phyloP scores from a whole-genome alignment of 2,113 vertebrate species.

The Eulacestoma nigropectus region DNA sequence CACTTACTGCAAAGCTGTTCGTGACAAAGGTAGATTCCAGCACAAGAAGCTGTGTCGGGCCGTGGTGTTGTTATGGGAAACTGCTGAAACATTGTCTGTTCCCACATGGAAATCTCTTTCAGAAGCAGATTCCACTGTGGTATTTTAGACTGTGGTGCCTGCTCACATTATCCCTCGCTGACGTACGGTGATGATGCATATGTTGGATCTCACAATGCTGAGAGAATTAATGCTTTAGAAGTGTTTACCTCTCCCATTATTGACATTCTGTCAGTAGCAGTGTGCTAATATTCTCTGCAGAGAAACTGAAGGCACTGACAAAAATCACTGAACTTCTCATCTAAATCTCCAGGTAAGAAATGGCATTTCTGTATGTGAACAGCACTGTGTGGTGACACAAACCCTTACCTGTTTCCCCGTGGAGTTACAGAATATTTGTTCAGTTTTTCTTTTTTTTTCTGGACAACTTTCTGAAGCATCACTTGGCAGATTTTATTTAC shows the following conservation, averaged over 20 bases:
- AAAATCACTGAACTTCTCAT: neutral
- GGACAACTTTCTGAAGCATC: neutral
- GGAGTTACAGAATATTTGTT: neutral
- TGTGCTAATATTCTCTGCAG: neutral
- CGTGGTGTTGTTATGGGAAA: neutral
- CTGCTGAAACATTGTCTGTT: neutral
- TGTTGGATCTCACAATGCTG: neutral
- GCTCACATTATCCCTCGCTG: neutral
- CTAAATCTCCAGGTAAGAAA: slow-evolving; percentile 2
- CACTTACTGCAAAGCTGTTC: neutral
- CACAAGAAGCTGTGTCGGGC: neutral
- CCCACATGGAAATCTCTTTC: neutral
- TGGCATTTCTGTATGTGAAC: neutral
- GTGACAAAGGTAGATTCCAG: neutral
- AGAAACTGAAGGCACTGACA: slow-evolving; percentile 21
- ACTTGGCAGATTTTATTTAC: neutral
- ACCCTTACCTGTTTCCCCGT: neutral
- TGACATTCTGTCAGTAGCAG: neutral
- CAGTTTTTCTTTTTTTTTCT: neutral
- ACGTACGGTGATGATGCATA: neutral
- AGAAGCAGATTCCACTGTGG: neutral
- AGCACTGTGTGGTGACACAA: neutral
- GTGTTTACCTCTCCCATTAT: neutral
- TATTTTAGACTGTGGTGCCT: neutral
- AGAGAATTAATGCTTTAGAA: slow-evolving; percentile 9